Evolutionary conservation across 2,113 vertebrate genomes (phyloP), one percentile per base, ranked within the genome.

Genomic region (Hymenochirus boettgeri): DNA sequence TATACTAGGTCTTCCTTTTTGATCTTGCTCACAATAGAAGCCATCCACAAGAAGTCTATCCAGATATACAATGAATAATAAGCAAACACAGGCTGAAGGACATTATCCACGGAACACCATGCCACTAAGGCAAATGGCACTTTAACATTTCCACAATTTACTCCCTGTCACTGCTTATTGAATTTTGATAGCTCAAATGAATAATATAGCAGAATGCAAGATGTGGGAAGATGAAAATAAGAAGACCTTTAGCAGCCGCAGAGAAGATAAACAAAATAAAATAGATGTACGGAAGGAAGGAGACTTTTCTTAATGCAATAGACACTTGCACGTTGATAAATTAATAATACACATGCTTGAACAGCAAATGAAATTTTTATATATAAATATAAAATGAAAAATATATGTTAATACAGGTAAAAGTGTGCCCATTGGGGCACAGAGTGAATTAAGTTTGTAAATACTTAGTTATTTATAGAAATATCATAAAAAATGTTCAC

Each of bases 41-140:
- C 76, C 77, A 71, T 79, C 78, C 79, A 77, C 46, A 67, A 72
- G 76, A 71, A 76, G 74, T 71, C 69, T 70, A 71, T 70, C 37
- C 18, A 65, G 72, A 65, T 1, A 24, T 24, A 77, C 69, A 65
- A 63, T 69, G 58, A 56, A 61, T 69, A 72, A 72, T 63, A 77
- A 83, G 79, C 76, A 75, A 54, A 67, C 66, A 66, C 70, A 57
- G 71, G 60, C 67, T 72, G 74, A 70, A 71, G 57, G 37, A 48
- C 50, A 8, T 24, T 57, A 57, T 0, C 12, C 59, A 25, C 46
- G 39, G 39, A 55, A 52, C 50, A 10, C 56, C 57, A 46, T 24
- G 65, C 56, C 24, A 60, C 48, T 13, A 11, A 52, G 65, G 47
- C 56, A 53, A 69, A 60, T 60, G 47, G 65, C 47, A 69, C 56